Evolutionary conservation across 2,113 vertebrate genomes (phyloP).

Genomic region (Sceloporus undulatus): DNA sequence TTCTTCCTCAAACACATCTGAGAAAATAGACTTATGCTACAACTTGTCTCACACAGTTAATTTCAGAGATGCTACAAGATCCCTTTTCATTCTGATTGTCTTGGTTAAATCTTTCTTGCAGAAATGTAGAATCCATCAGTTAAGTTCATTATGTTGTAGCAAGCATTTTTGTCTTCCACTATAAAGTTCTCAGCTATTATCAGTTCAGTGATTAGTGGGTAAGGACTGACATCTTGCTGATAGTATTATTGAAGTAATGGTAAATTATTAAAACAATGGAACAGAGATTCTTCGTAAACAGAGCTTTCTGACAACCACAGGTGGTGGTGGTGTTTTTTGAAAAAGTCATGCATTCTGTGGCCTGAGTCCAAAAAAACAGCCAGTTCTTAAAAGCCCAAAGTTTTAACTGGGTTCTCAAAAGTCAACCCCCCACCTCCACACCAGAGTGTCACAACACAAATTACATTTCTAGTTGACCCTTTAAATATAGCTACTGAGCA

Average conservation of each 20-base stretch:
- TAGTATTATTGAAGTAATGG: constrained; percentile 70
- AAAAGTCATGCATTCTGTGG: constrained; percentile 9
- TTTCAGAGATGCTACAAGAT: too few species aligned
- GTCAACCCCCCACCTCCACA: background rate
- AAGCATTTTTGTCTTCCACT: background rate
- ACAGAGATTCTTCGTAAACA: constrained; percentile 67
- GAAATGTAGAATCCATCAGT: background rate
- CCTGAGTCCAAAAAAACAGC: background rate
- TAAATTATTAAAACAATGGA: constrained; percentile 67
- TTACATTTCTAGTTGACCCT: background rate
- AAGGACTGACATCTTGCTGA: constrained; percentile 66
- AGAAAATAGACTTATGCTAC: too few species aligned
- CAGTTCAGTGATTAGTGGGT: constrained; percentile 52
- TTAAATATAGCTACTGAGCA: background rate
- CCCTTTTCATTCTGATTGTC: background rate
- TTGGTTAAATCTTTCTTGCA: background rate
- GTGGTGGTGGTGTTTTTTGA: constrained; percentile 29
- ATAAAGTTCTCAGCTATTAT: constrained; percentile 28
- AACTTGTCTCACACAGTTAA: too few species aligned
- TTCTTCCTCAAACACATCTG: too few species aligned
- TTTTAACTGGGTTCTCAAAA: too few species aligned
- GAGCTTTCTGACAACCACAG: constrained; percentile 50
- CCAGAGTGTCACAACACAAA: background rate
- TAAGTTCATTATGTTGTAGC: background rate
- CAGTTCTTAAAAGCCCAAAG: background rate